Base-by-base conservation (phyloP, 2,113 vertebrate genomes). In the Tenebrosternarchus preto region DNA sequence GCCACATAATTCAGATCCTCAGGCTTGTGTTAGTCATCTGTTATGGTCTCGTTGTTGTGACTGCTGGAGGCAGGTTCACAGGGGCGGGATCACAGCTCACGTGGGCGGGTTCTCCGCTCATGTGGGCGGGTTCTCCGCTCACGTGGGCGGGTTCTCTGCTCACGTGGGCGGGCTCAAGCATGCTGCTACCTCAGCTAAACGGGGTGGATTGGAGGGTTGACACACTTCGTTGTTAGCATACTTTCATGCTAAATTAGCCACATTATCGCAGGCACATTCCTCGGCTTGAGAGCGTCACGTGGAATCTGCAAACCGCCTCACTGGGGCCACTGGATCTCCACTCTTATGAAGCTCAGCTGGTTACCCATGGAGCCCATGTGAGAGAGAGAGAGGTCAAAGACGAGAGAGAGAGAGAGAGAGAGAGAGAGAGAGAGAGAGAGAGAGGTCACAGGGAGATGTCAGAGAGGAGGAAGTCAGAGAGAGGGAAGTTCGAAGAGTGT, bases 401-500 rank as follows among this genome's bases (percentile, higher is more conserved):
- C 6, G 11, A 9, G 5, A 9, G 39, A 9, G 1, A 9, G 39
- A 8, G 1, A 43, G 39, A 43, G 39, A 43, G 39, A 43, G 39
- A n/a, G 39, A 9, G 39, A 9, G 1, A 9, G 39, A 8, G 1
- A 43, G 2, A 43, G 39, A 7, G 39, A 43, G 39, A 9, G 6
- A 9, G 39, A 7, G 39, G 39, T 43, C 6, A 4, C 39, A 43
- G 39, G 11, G 39, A 7, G 39, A 9, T 43, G 39, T 43, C 6
- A 43, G 39, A 43, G 39, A 7, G 39, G 39, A 9, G 39, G 39
- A 4, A 9, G 39, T 50, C 12, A 50, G 43, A 50, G 43, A 15
- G 43, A 12, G 43, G 7, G 43, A 81, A 71, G 78, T 69, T 76
- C 29, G 66, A 73, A 84, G 68, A 74, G 53, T 73, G 68, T 12